phyloP scores from a whole-genome alignment of 1,140 invertebrate genomes.

The Archivesica marissinica region DNA sequence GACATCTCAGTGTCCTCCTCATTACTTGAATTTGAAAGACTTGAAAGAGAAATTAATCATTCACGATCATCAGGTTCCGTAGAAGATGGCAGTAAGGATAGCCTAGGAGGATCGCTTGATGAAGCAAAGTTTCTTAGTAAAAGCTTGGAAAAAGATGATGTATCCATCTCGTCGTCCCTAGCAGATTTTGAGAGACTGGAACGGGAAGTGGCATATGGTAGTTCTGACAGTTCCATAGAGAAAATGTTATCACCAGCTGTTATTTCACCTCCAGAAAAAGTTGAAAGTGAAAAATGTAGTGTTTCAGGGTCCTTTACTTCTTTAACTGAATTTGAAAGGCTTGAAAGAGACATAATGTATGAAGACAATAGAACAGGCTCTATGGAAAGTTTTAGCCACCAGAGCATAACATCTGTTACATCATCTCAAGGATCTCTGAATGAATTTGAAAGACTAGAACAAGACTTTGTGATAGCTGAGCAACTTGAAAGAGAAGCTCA shows the following conservation, averaged over 20 bases:
- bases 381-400: conserved; percentile 73
- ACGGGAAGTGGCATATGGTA: conserved; percentile 90
- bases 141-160: conserved; percentile 93
- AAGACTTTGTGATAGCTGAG: conserved; percentile 76
- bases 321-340: conserved; percentile 78
- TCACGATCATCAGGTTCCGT: conserved; percentile 78
- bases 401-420: conserved; percentile 83
- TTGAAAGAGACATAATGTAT: conserved; percentile 75
- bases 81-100: conserved; percentile 75
- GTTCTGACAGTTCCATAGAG: conserved; percentile 82
- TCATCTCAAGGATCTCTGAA: conserved; percentile 84
- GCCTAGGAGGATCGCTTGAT: conserved; percentile 69
- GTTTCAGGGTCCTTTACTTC: conserved; percentile 86
- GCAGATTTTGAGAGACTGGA: conserved; percentile 97
- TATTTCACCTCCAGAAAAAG: conserved; percentile 52
- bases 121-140: conserved; percentile 73
- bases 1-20: conserved; percentile 84
- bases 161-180: conserved; percentile 95
- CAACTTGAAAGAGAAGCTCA: conserved; percentile 82
- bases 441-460: conserved; percentile 82
- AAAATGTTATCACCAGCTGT: conserved; percentile 72
- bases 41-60: conserved; percentile 82
- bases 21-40: conserved; percentile 84
- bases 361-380: conserved; percentile 75
- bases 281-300: conserved; percentile 72